phyloP scores from a whole-genome alignment of 2,797 vertebrate genomes.

The Acanthopagrus latus region DNA sequence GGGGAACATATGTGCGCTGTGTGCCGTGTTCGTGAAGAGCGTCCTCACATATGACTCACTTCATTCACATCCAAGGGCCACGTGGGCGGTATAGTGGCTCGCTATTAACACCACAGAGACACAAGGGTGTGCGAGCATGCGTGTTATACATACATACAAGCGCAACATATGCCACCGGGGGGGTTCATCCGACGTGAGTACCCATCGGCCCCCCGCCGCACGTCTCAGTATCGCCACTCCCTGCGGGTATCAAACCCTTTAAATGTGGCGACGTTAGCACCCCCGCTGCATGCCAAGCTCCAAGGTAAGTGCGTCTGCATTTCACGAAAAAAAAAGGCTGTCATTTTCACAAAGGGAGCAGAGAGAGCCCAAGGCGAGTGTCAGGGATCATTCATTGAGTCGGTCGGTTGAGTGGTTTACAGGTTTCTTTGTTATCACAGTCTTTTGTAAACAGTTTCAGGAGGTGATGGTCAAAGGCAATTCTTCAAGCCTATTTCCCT shows the following conservation, averaged over 20 bases:
- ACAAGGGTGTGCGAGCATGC: constrained; percentile 47
- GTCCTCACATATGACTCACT: constrained; percentile 67
- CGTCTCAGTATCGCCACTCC: constrained; percentile 2
- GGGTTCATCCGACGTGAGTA: constrained; percentile 30
- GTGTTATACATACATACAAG: constrained; percentile 62
- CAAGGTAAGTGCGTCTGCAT: constrained; percentile 20
- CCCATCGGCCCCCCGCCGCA: neutral
- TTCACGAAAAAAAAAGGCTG: constrained; percentile 4
- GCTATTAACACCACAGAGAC: constrained; percentile 57
- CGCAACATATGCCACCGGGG: constrained; percentile 53
- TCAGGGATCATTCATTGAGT: constrained; percentile 29
- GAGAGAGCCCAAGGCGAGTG: constrained; percentile 24
- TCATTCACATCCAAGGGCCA: constrained; percentile 66
- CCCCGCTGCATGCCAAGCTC: neutral
- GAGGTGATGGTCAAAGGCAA: constrained; percentile 35
- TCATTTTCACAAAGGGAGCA: constrained; percentile 28
- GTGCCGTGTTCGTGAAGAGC: constrained; percentile 41
- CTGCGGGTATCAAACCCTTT: neutral
- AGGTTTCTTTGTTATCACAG: constrained; percentile 8
- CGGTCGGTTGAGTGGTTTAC: constrained; percentile 22
- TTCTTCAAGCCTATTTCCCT: constrained; percentile 13
- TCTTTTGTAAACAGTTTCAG: constrained; percentile 25
- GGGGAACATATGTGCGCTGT: constrained; percentile 51
- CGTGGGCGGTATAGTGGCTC: constrained; percentile 65
- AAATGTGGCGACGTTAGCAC: constrained; percentile 6